phyloP scores from a whole-genome alignment of 2,113 vertebrate species.

The Vanacampus margaritifer region DNA sequence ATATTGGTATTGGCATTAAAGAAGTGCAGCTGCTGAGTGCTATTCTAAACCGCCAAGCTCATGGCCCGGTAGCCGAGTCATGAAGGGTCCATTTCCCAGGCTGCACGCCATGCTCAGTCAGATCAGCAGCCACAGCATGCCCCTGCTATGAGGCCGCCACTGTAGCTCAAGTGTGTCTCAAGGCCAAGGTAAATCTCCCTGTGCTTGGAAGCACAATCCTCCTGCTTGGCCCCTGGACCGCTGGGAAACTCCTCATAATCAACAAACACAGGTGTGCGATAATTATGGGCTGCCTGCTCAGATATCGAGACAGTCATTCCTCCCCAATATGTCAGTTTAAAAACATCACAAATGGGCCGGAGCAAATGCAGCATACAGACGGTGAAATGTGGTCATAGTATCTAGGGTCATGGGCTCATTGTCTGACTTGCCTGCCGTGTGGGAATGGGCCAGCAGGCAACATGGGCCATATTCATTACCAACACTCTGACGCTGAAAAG shows the following conservation, averaged over 20 bases:
- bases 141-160: slow-evolving; percentile 42
- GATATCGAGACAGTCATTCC: slow-evolving; percentile 61
- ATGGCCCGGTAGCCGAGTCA: slow-evolving; percentile 29
- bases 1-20: slow-evolving; percentile 15
- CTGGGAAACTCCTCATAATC: slow-evolving; percentile 73
- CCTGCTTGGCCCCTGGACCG: slow-evolving; percentile 58
- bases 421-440: slow-evolving; percentile 39
- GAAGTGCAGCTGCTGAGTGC: slow-evolving; percentile 27
- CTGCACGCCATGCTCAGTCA: slow-evolving; percentile 35
- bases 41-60: slow-evolving; percentile 29
- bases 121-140: slow-evolving; percentile 57
- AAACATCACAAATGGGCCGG: slow-evolving; percentile 48
- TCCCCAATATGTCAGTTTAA: slow-evolving; percentile 56
- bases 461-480: slow-evolving; percentile 29
- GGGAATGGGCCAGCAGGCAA: slow-evolving; percentile 45
- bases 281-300: slow-evolving; percentile 71
- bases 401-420: slow-evolving; percentile 43
- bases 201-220: slow-evolving; percentile 63
- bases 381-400: slow-evolving; percentile 38
- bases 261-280: slow-evolving; percentile 75
- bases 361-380: slow-evolving; percentile 37
- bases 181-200: slow-evolving; percentile 74
- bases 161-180: slow-evolving; percentile 65
- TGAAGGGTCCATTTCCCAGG: slow-evolving; percentile 61
- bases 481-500: slow-evolving; percentile 34